A percentile compares a stretch with the other conserved stretches of the same genome.
Conservation (phyloP, 2,888 invertebrate species). For the Dolomedes plantarius region DNA sequence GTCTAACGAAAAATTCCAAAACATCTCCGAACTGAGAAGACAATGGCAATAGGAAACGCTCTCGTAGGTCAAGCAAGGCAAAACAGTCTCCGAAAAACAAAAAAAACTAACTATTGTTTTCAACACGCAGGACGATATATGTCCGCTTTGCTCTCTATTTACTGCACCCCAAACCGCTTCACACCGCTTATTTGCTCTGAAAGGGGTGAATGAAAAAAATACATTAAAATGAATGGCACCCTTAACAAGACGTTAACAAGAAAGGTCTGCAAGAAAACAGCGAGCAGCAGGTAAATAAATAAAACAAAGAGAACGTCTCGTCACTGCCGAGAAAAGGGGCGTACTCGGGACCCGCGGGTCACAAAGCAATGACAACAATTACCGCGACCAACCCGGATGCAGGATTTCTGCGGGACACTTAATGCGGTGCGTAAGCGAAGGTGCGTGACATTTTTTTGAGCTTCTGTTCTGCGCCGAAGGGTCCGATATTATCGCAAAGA, state of each 20-base stretch:
- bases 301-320: background rate
- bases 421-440: conserved; percentile 47
- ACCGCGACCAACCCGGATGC: conserved; percentile 53
- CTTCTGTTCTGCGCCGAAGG: conserved; percentile 40
- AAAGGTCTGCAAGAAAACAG: background rate
- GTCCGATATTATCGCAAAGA: conserved; percentile 27
- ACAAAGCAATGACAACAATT: conserved; percentile 66
- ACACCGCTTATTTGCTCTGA: background rate
- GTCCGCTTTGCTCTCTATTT: background rate
- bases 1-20: background rate
- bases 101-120: conserved; percentile 1
- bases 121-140: background rate
- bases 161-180: background rate
- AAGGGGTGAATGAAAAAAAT: background rate
- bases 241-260: conserved; percentile 46
- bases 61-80: background rate
- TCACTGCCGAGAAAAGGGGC: conserved; percentile 40
- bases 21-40: no score
- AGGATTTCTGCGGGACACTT: conserved; percentile 21
- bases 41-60: background rate
- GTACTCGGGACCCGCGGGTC: conserved; percentile 39
- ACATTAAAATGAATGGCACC: conserved; percentile 17
- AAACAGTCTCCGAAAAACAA: background rate
- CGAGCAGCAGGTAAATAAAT: background rate
- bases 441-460: conserved; percentile 52